Evolutionary conservation across 2,797 vertebrate species (phyloP).

Genomic region (Ceryle rudis): DNA sequence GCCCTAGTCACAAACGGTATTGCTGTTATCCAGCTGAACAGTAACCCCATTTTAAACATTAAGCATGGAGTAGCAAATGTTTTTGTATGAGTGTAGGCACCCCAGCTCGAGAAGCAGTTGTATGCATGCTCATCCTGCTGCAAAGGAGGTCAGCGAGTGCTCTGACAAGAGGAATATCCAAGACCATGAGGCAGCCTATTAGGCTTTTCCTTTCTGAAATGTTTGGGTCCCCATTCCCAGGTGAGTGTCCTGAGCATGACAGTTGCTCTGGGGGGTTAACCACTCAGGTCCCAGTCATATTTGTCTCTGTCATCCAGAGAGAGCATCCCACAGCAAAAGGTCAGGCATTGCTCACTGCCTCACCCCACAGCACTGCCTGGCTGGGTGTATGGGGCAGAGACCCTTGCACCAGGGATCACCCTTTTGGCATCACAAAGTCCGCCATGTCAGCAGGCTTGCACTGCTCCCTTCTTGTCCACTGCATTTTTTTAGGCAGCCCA

Average conservation of each 20-base stretch:
- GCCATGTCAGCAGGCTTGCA: background rate
- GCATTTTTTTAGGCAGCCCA: background rate
- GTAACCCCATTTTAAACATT: background rate
- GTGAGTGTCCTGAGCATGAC: background rate
- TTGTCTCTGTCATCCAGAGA: accelerated
- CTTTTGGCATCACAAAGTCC: background rate
- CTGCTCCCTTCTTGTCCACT: background rate
- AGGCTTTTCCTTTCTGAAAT: background rate
- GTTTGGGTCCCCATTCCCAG: background rate
- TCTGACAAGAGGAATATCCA: background rate
- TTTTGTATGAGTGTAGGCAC: background rate
- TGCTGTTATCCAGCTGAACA: background rate
- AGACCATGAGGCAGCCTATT: background rate
- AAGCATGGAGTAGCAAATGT: background rate
- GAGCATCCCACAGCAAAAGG: background rate
- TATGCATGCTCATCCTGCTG: background rate
- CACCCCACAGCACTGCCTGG: background rate
- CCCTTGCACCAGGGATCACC: background rate
- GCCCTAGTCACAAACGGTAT: background rate
- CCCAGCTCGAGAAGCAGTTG: background rate
- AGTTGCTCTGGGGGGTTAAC: background rate
- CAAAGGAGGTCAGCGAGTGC: background rate
- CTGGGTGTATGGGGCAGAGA: background rate
- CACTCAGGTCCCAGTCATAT: background rate
- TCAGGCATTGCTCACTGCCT: background rate